phyloP scores from a whole-genome alignment of 2,888 invertebrate genomes.

The Melanostoma mellinum region DNA sequence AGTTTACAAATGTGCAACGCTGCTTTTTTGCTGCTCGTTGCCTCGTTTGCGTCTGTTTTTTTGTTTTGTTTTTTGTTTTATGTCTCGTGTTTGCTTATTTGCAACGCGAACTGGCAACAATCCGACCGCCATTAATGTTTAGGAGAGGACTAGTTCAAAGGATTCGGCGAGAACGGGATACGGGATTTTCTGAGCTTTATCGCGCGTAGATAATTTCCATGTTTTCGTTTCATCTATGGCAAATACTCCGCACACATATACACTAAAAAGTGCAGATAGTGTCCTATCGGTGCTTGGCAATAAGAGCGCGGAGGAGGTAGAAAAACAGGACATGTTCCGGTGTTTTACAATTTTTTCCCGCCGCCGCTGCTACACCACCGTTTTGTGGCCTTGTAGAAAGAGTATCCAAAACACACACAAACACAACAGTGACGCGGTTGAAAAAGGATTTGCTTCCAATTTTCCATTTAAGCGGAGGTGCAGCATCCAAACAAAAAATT shows the following conservation, averaged over 20 bases:
- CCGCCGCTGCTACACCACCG: conserved; percentile 35
- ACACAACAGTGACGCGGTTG: conserved; percentile 31
- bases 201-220: conserved; percentile 73
- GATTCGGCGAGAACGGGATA: conserved; percentile 52
- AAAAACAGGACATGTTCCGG: conserved; percentile 71
- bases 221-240: conserved; percentile 67
- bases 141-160: conserved; percentile 63
- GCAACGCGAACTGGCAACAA: conserved; percentile 71
- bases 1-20: conserved; percentile 68
- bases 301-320: neutral
- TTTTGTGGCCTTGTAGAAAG: conserved; percentile 65
- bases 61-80: conserved; percentile 14
- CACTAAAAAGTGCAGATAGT: neutral
- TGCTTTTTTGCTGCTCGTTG: conserved; percentile 32
- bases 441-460: conserved; percentile 69
- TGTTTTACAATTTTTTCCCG: conserved; percentile 65
- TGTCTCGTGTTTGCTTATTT: conserved; percentile 56
- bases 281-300: neutral
- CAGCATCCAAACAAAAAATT: conserved; percentile 48
- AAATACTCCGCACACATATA: conserved; percentile 21
- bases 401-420: conserved; percentile 33
- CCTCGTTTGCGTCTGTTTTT: conserved; percentile 11
- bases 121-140: conserved; percentile 73
- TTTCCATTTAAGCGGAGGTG: conserved; percentile 60
- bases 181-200: conserved; percentile 72